Base-by-base conservation (phyloP, 2,797 vertebrate genomes). In the Takifugu ocellatus region DNA sequence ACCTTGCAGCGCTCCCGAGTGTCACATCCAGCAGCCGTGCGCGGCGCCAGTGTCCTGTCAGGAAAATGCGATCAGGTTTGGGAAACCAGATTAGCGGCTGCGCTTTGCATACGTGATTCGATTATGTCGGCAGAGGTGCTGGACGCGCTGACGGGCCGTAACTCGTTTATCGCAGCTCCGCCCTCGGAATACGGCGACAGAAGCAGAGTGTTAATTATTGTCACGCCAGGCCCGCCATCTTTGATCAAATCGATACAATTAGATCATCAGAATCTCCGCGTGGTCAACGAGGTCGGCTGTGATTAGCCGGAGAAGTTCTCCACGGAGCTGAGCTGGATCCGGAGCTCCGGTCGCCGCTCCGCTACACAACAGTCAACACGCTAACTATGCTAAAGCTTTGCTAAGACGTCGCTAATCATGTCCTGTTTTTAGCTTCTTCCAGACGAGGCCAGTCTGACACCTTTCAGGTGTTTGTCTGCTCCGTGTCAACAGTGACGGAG, bases 91-190 rank as follows among this genome's bases (percentile, higher is more conserved):
- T 92, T 91, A 88, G 4, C 11, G 72, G 61, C 79, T 74, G 62
- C 54, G 77, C 83, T 92, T 91, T 90, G 87, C 89, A 91, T 90
- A 89, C 77, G 50, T 86, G 79, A 92, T 92, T 84, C 63, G 79
- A 93, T 93, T 92, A 92, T 82, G 84, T 79, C 73, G 82, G 68
- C 80, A 70, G 81, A 89, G 86, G 75, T 84, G 83, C 72, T 82
- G 81, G 83, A 87, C 84, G 70, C 47, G 56, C 71, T 77, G 78
- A 82, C 82, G 80, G 70, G 54, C 55, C 36, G 83, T 91, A 91
- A 92, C 87, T 89, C 76, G 84, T 52, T 92, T 91, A 91, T 89
- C 74, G 68, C 70, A 68, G 49, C 66, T 39, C 27, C 42, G 47
- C 68, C 68, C 77, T 57, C 62, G 74, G 70, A 78, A 75, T 62